Evolutionary conservation across 2,113 vertebrate species (phyloP).

Genomic region (Euleptes europaea): DNA sequence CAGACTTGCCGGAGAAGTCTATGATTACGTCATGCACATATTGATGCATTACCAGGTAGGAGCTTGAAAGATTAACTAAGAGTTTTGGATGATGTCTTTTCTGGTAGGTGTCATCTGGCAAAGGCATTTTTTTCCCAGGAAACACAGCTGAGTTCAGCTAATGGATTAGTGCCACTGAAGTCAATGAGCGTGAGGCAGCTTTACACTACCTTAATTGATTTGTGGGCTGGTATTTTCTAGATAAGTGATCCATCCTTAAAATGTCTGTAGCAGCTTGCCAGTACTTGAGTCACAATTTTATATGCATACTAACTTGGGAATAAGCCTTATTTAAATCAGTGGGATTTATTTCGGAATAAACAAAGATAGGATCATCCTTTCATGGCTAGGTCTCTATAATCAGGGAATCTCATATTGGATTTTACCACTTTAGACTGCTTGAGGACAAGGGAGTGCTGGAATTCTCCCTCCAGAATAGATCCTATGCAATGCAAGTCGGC

Average conservation of each 20-base stretch:
- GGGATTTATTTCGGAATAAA: background rate
- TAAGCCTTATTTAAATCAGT: background rate
- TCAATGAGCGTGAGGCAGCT: background rate
- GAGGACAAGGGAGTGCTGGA: background rate
- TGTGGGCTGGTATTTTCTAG: background rate
- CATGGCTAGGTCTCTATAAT: no score
- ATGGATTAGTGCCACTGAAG: conserved; percentile 16
- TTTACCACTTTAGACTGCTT: background rate
- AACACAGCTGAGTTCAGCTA: conserved; percentile 7
- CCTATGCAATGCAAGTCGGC: background rate
- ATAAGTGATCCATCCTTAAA: background rate
- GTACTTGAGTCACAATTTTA: background rate
- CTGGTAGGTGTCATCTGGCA: background rate
- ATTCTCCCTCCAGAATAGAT: background rate
- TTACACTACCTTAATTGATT: conserved; percentile 17
- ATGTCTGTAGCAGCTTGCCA: background rate
- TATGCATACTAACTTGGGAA: background rate
- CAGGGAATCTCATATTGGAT: background rate
- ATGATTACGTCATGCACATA: conserved; percentile 96
- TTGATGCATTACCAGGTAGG: conserved; percentile 96
- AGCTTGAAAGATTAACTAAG: background rate
- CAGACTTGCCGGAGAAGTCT: conserved; percentile 90
- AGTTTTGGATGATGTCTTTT: background rate
- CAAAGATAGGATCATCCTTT: background rate
- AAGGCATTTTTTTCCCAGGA: conserved; percentile 7